Evolutionary conservation across 35 echinoderm and acorn worm species (phyloP).

Genomic region (Ophiothrix spiculata): DNA sequence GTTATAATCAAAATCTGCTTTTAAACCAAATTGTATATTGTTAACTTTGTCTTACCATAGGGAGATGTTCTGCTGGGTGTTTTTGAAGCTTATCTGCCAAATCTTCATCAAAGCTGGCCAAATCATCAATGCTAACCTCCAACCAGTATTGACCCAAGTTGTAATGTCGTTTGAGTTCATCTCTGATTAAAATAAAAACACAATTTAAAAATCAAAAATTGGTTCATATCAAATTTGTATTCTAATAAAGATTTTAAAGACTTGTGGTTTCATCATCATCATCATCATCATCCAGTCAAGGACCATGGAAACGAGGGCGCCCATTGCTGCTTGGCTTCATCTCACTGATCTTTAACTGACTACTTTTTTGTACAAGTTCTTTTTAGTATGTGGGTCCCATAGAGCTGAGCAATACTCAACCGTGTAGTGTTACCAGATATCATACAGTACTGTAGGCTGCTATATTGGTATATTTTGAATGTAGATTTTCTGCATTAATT

Average conservation of each 20-base stretch:
- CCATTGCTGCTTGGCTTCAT: no score
- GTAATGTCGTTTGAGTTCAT: conserved; percentile 94
- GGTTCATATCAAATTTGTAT: neutral
- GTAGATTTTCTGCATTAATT: neutral
- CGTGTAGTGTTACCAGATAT: no score
- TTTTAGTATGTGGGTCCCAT: no score
- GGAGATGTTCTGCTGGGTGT: conserved; percentile 74
- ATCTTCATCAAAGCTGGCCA: conserved; percentile 98
- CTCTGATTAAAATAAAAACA: no score
- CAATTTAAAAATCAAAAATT: neutral
- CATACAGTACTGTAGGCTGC: neutral
- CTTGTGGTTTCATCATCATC: no score
- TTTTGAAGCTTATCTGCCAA: conserved; percentile 90
- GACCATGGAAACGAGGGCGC: no score
- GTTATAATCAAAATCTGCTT: neutral
- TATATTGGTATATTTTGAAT: neutral
- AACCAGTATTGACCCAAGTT: conserved; percentile 82
- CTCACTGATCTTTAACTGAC: no score
- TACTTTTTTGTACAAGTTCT: no score
- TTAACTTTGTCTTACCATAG: conserved; percentile 79
- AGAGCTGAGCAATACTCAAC: no score
- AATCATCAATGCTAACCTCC: conserved; percentile 80
- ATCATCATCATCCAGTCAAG: no score
- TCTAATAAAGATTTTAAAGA: neutral
- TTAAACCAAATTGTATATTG: neutral